Evolutionary conservation across 2,888 invertebrate genomes (phyloP).

Genomic region (Eupithecia exiguata): DNA sequence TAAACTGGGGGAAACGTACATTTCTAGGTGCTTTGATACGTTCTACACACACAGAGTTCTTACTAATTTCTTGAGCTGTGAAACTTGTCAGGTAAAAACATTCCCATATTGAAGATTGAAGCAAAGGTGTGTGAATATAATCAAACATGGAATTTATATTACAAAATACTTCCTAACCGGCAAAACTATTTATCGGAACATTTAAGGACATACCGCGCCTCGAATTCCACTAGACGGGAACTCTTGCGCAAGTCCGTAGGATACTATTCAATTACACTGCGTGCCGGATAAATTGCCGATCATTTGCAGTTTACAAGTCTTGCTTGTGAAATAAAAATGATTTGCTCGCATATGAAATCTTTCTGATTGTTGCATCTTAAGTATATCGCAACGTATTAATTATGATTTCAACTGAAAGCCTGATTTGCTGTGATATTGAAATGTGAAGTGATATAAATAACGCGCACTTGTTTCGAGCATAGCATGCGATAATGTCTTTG

Average conservation of each 20-base stretch:
- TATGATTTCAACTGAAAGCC: no score
- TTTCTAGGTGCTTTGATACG: no score
- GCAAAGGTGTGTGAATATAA: background rate
- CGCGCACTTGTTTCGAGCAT: no score
- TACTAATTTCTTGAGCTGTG: background rate
- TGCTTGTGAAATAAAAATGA: background rate
- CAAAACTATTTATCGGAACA: conserved; percentile 39
- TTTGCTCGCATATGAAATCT: background rate
- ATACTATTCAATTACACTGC: conserved; percentile 32
- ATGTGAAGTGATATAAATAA: no score
- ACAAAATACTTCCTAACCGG: conserved; percentile 35
- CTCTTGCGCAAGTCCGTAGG: conserved; percentile 65
- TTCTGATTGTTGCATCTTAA: background rate
- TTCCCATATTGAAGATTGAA: background rate
- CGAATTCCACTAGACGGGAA: conserved; percentile 61
- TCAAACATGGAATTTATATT: conserved; percentile 11
- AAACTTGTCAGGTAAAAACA: no score
- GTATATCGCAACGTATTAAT: no score
- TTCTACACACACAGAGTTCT: no score
- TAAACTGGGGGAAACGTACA: no score
- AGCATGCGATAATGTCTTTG: no score
- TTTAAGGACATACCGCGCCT: conserved; percentile 68
- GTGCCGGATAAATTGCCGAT: conserved; percentile 11
- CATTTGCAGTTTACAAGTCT: conserved; percentile 1
- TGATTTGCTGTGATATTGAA: no score